Percentiles rank a stretch among this genome's conserved stretches.
phyloP scores from a whole-genome alignment of 2,797 vertebrate genomes.

The Microcaecilia unicolor region DNA sequence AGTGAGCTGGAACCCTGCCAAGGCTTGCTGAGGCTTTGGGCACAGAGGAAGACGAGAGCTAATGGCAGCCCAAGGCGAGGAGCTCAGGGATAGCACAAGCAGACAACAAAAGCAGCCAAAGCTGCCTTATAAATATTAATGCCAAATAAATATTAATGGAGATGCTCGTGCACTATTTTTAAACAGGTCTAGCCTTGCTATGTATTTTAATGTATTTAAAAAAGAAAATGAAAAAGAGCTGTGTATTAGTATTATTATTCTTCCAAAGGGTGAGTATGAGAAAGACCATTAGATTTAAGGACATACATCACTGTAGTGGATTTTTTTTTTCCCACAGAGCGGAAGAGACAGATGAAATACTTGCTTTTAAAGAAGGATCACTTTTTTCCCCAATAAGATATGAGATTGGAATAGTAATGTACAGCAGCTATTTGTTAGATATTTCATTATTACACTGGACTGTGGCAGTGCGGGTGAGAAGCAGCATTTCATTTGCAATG shows the following conservation, averaged over 20 bases:
- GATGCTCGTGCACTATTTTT: conserved; percentile 25
- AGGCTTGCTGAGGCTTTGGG: conserved; percentile 43
- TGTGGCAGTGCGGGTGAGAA: conserved; percentile 14
- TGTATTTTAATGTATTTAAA: conserved; percentile 36
- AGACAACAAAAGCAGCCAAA: conserved; percentile 41
- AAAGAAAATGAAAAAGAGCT: conserved; percentile 25
- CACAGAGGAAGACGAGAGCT: conserved; percentile 36
- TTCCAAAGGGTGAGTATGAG: conserved; percentile 24
- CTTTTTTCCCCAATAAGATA: conserved; percentile 25
- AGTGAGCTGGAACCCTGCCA: conserved; percentile 65
- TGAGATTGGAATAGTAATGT: conserved; percentile 28
- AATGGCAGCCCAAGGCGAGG: conserved; percentile 51
- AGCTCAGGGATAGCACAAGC: conserved; percentile 21
- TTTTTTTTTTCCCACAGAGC: conserved; percentile 32
- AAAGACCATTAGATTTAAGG: conserved; percentile 41
- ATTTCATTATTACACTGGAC: conserved; percentile 14
- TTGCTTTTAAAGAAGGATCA: conserved; percentile 20
- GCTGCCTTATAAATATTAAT: conserved; percentile 65
- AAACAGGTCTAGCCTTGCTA: conserved; percentile 42
- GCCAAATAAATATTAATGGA: conserved; percentile 63
- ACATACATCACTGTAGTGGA: conserved; percentile 17
- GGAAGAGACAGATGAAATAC: conserved; percentile 31
- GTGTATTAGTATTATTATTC: neutral
- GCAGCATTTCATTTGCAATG: conserved; percentile 12
- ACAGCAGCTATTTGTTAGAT: conserved; percentile 9